Conservation (phyloP, 2,888 invertebrate species). For the Stenchaetothrips biformis region DNA sequence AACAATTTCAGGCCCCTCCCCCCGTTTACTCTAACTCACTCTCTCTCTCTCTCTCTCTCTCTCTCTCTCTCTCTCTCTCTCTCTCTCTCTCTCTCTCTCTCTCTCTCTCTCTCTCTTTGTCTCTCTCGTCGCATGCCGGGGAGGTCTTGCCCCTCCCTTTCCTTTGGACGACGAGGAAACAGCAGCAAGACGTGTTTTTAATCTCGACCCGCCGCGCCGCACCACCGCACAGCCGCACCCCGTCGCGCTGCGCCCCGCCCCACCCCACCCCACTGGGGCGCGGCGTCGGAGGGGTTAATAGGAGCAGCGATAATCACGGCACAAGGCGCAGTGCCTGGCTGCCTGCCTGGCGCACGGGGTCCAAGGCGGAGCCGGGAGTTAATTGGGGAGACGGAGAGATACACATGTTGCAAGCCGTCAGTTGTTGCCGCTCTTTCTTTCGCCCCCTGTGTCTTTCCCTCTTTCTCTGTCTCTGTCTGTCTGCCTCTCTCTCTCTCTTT, state of each 20-base stretch:
- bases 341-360: not conserved
- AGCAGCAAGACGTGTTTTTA: slow-evolving; percentile 14
- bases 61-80: not conserved
- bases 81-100: no score
- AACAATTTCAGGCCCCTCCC: no score
- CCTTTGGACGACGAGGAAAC: no score
- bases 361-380: not conserved
- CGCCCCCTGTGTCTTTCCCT: no score
- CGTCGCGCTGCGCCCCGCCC: not conserved
- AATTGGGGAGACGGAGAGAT: slow-evolving; percentile 8
- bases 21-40: no score
- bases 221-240: no score
- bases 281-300: slow-evolving; percentile 2
- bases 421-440: no score
- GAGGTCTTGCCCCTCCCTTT: no score
- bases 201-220: not conserved
- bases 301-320: slow-evolving; percentile 15
- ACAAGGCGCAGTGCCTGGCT: not conserved
- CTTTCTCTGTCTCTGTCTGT: no score
- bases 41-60: not conserved
- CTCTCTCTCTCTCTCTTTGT: not conserved
- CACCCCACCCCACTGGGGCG: not conserved
- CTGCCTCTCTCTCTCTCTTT: no score
- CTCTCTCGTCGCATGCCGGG: not conserved
- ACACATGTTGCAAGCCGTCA: not conserved